Conservation (phyloP, 1,140 invertebrate genomes). For the Drosophila asahinai region DNA sequence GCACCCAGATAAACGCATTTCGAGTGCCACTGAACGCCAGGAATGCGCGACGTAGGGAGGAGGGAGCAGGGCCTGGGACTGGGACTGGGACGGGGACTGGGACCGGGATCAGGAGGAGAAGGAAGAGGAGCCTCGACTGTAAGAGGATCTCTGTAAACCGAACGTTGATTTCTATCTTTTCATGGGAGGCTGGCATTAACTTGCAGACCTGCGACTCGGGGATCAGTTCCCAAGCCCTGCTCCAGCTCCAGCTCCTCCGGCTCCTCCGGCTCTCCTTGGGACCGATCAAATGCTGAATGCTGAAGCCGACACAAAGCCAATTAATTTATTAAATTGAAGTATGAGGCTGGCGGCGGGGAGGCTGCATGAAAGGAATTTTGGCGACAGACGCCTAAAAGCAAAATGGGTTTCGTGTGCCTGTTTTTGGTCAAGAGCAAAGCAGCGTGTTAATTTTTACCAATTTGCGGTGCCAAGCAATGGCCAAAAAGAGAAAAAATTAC, state of each 20-base stretch:
- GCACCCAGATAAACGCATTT: conserved; percentile 40
- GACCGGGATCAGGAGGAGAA: conserved; percentile 1
- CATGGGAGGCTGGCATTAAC: conserved; percentile 74
- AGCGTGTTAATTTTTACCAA: conserved; percentile 84
- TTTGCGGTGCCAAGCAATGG: conserved; percentile 70
- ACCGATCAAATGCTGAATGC: conserved; percentile 50
- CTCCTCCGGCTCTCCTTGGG: conserved; percentile 12
- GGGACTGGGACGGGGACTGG: neutral
- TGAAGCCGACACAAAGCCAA: conserved; percentile 79
- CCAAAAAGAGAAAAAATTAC: conserved; percentile 55
- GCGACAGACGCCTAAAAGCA: conserved; percentile 84
- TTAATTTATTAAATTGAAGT: conserved; percentile 85
- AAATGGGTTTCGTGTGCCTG: conserved; percentile 79
- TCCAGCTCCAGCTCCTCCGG: neutral
- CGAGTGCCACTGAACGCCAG: conserved; percentile 63
- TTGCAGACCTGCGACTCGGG: conserved; percentile 25
- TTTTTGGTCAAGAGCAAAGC: conserved; percentile 83
- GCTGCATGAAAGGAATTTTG: conserved; percentile 79
- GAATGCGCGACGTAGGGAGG: conserved; percentile 52
- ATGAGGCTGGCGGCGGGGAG: conserved; percentile 53
- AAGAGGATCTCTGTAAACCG: conserved; percentile 57
- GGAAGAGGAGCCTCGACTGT: conserved; percentile 29
- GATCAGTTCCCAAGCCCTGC: conserved; percentile 36
- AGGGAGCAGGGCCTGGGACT: neutral
- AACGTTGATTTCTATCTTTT: conserved; percentile 73